phyloP scores from a whole-genome alignment of 2,888 invertebrate genomes.

The Drosophila gaucha region DNA sequence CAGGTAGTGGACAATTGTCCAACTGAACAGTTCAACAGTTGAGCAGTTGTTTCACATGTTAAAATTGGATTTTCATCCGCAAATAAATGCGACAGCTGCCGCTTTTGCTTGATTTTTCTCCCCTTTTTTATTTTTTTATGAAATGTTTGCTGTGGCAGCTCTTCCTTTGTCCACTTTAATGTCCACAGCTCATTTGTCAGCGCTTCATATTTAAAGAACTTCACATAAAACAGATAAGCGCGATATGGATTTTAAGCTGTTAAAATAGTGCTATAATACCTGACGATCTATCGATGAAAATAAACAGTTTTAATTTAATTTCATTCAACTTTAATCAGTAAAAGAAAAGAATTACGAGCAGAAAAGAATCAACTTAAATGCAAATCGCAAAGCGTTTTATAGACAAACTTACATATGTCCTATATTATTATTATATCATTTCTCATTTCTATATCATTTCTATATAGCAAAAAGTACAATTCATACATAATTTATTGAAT shows the following conservation, averaged over 20 bases:
- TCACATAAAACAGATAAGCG: neutral
- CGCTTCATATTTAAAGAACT: neutral
- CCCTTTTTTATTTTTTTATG: neutral
- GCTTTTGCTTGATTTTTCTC: conserved; percentile 16
- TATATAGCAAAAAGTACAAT: no score
- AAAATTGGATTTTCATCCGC: conserved; percentile 55
- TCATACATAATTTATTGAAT: no score
- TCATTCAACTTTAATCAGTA: no score
- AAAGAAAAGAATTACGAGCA: no score
- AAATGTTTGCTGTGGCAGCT: conserved; percentile 9
- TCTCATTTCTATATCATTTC: no score
- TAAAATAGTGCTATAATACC: no score
- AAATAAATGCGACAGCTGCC: conserved; percentile 70
- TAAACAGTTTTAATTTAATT: no score
- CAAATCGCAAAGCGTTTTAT: no score
- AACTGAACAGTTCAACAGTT: neutral
- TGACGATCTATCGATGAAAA: no score
- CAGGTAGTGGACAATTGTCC: neutral
- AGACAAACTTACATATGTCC: no score
- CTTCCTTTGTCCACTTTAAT: neutral
- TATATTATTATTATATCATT: no score
- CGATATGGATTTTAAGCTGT: neutral
- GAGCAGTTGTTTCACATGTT: neutral
- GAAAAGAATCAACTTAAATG: no score
- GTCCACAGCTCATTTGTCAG: conserved; percentile 4